Base-by-base conservation (phyloP, 2,113 vertebrate genomes). In the Campylorhamphus procurvoides region DNA sequence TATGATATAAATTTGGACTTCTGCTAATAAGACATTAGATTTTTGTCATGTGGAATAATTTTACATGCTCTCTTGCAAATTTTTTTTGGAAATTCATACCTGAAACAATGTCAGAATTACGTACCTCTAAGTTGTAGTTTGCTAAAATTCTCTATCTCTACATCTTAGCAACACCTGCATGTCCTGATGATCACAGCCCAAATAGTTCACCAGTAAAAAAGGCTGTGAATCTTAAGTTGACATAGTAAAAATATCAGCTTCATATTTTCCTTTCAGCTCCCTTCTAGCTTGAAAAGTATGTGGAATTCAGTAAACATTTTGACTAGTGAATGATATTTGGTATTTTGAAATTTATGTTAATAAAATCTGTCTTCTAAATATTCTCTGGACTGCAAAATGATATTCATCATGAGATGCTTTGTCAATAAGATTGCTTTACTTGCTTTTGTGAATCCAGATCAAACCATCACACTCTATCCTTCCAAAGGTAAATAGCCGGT, bases 401-500 rank as follows among this genome's bases (percentile, higher is more conserved):
- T 82, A 67, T 20, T 85, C 66, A 60, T 83, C 18, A 18, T 62
- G 37, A 92, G 66, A 52, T 93, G 64, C 46, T 84, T 76, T 73
- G 69, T 55, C 35, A 64, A 8, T 63, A 90, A 85, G 77, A 72
- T 73, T 62, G 47, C 82, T 93, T 83, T 88, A 47, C 87, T 89
- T 74, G 49, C 22, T 62, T 82, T 46, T 87, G 2, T 76, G 58
- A 91, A 79, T 59, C 46, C 74, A 39, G 28, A 83, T 91, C 90
- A 62, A 90, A 15, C 8, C 84, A 22, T 67, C 74, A 9, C 52
- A 29, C 84, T 7, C 46, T 84, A 31, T 77, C 7, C 6, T 84
- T 97, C 71, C 81, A 84, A 87, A 85, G 79, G 91, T 96, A 94
- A 96, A 96, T 92, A 94, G 68, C 55, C 47, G 62, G 74, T 86